Percentiles rank a stretch among this genome's conserved stretches.
phyloP scores from a whole-genome alignment of 1,140 invertebrate species.

The Microvelia longipes region DNA sequence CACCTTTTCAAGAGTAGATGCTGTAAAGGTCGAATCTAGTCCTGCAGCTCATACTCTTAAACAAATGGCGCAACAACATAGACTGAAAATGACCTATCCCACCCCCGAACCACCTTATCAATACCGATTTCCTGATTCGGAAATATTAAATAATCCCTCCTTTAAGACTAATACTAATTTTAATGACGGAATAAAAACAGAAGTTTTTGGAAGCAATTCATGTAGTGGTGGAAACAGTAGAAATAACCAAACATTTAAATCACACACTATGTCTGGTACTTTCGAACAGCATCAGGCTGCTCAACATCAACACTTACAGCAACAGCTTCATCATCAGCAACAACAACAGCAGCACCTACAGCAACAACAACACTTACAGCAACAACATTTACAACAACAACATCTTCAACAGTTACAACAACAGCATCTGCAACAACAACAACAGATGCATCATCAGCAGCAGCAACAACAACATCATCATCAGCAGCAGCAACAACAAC shows the following conservation, averaged over 20 bases:
- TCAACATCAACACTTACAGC: neutral
- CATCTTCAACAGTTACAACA: slow-evolving; percentile 25
- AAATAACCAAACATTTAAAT: neutral
- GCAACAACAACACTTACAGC: neutral
- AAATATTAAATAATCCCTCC: neutral
- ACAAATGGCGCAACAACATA: slow-evolving; percentile 91
- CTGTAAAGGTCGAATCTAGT: slow-evolving; percentile 42
- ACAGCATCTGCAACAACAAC: slow-evolving; percentile 4
- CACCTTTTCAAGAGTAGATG: neutral
- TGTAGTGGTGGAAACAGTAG: neutral
- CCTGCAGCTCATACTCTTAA: slow-evolving; percentile 84
- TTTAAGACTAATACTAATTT: neutral
- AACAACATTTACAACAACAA: slow-evolving; percentile 21
- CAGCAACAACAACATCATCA: neutral
- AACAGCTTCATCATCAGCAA: slow-evolving; percentile 45
- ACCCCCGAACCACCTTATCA: neutral
- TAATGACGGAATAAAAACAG: neutral
- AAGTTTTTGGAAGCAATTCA: neutral
- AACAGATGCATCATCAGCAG: neutral
- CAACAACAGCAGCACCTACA: slow-evolving; percentile 30
- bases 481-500: neutral
- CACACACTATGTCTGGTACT: neutral
- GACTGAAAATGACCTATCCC: slow-evolving; percentile 32
- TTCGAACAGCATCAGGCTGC: neutral
- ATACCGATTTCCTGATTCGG: neutral